Base-by-base conservation (phyloP, 53 echinoderm and acorn worm genomes). In the Henricia sp. region DNA sequence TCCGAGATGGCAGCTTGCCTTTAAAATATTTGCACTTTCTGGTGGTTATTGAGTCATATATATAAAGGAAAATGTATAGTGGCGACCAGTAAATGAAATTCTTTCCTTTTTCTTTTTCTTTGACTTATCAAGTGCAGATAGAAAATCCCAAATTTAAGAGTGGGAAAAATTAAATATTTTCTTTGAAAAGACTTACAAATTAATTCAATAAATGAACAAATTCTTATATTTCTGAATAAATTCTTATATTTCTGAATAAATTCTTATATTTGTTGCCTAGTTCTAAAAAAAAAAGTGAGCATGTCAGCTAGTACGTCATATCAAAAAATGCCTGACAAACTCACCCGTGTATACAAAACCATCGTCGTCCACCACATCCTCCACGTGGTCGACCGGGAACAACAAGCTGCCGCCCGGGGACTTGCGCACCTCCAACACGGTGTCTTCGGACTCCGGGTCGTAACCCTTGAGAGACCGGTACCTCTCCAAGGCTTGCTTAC, bases 321-420 rank as follows among this genome's bases (percentile, higher is more conserved):
- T 50, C 48, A 62, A 50, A 26, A 26, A 33, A 20, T 29, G 28
- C 50, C 50, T 25, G 3, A 2, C 38, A 16, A 24, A 89, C 93
- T 85, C 63, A 97, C 97, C 90, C 1, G 90, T 72, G 77, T 85
- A 82, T 58, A 97, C 60, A 71, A 97, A 97, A 52, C 90, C 97
- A 37, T 92, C 92, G 16, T 97, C 90, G 24, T 97, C 97, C 37
- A 97, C 35, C 11, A 97, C 77, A 50, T 97, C 97, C 20, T 70
- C 73, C 19, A 97, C 71, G 3, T 62, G 66, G 50, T 97, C 97
- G 21, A 82, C 86, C 2, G 97, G 94, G 69, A 70, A 94, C 41
- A 97, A 82, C 36, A 97, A 64, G 39, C 92, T 92, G 6, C 97
- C 93, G 43, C 94, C 97, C 65, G 90, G 91, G 1, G 97, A 68